Conservation (phyloP, 1,140 invertebrate species). For the Brachionus koreanus region DNA sequence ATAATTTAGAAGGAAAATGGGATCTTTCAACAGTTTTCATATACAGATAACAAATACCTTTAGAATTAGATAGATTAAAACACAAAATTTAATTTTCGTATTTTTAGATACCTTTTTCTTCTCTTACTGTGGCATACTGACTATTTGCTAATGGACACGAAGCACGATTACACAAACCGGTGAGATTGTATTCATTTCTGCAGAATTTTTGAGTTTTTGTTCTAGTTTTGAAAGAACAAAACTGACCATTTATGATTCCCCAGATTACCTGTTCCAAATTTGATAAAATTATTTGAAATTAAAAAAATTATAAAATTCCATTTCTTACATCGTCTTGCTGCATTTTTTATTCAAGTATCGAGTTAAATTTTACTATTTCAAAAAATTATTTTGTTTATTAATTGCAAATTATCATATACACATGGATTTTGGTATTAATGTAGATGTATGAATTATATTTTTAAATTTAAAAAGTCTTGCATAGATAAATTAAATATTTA, state of each 20-base stretch:
- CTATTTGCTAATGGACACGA: slow-evolving; percentile 96
- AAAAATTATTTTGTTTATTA: neutral
- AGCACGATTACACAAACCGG: slow-evolving; percentile 83
- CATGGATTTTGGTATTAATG: neutral
- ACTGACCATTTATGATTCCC: slow-evolving; percentile 35
- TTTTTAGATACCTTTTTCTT: slow-evolving; percentile 73
- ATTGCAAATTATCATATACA: slow-evolving; percentile 33
- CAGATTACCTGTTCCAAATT: slow-evolving; percentile 15
- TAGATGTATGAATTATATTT: neutral
- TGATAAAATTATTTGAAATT: neutral
- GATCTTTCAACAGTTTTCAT: slow-evolving; percentile 93
- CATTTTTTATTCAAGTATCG: slow-evolving; percentile 10
- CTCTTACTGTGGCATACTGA: slow-evolving; percentile 94
- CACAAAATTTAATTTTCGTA: too few relatives aligned
- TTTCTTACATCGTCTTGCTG: slow-evolving; percentile 42
- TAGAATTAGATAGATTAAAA: too few relatives aligned
- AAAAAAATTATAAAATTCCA: neutral
- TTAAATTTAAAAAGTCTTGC: neutral
- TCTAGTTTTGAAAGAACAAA: slow-evolving; percentile 32
- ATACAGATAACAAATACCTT: slow-evolving; percentile 84
- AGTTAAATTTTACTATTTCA: neutral
- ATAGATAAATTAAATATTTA: slow-evolving; percentile 2
- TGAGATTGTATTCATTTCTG: slow-evolving; percentile 95
- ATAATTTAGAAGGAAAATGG: slow-evolving; percentile 81
- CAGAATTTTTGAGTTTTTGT: slow-evolving; percentile 67